Evolutionary conservation across 2,113 vertebrate species (phyloP), one percentile per base, ranked within the genome.

Genomic region (Phylloscopus trochiloides): DNA sequence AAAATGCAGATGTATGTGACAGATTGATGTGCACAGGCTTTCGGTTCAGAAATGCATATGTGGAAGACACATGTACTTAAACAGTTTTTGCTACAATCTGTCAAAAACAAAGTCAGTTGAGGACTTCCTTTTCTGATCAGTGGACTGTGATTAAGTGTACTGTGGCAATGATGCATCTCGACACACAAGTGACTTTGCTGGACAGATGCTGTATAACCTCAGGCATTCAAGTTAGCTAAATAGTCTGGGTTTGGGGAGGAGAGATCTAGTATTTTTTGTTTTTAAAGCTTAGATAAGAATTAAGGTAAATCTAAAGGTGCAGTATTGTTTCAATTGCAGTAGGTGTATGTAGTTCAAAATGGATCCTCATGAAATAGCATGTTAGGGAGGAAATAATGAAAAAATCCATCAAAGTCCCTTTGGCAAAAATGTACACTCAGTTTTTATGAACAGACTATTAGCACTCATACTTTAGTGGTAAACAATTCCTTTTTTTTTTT

Each of bases 81-180:
- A 77, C 59, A 94, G 28, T 84, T 95, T 94, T 94, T 91, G 55
- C 86, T 86, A 42, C 89, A 94, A 86, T 95, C 96, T 96, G 95
- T 95, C 48, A 12, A 71, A 95, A 92, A 10, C 62, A 93, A 80
- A 96, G 91, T 97, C 95, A 88, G 43, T 78, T 95, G 91, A 94
- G 91, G 92, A 94, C 94, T 95, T 95, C 76, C 73, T 92, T 89
- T 89, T 96, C 94, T 97, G 86, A 52, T 67, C 76, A 94, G 83
- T 89, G 88, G 88, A 36, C 90, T 95, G 80, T 95, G 83, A 84
- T 90, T 92, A 95, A 94, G 78, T 94, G 88, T 51, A 57, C 83
- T 92, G 68, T 89, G 65, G 92, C 86, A 84, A 24, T 92, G 92
- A 96, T 96, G 91, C 83, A 67, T 94, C 88, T 94, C 31, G 16